Evolutionary conservation across 2,888 invertebrate genomes (phyloP), one percentile per base, ranked within the genome.

Genomic region (Leptogaster cylindrica): DNA sequence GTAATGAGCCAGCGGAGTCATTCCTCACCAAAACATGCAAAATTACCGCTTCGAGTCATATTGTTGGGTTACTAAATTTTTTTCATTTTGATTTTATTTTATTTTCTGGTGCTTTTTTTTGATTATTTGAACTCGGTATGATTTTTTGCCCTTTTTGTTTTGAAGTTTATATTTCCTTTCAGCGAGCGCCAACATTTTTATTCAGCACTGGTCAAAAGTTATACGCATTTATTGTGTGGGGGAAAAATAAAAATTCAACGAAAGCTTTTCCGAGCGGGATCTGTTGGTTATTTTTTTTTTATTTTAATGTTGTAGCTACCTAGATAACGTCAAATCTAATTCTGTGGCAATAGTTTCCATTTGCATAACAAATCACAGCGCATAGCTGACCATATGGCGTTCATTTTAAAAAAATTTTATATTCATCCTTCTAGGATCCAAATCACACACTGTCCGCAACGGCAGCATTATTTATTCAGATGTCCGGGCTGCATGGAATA

Each of bases 91-190:
- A 16, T 31, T 52, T 28, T 31, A 7, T 31, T 25, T 46, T 16
- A 8, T 46, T 55, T 31, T 33, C 18, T 6, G 10, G n/a, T 8
- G 8, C 18, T 23, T 55, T 61, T 39, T 41, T n/a, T n/a, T n/a
- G n/a, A n/a, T n/a, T n/a, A n/a, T n/a, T n/a, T n/a, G n/a, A n/a
- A n/a, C n/a, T n/a, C n/a, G n/a, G n/a, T n/a, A n/a, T n/a, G n/a
- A n/a, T n/a, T n/a, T n/a, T n/a, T n/a, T 25, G 18, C 44, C 18
- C 61, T 44, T 28, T 61, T 41, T 61, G 61, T n/a, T n/a, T n/a
- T 44, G 44, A 61, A 39, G 41, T 61, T 61, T 44, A 61, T 61
- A 61, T 61, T 44, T 44, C 61, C 61, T 61, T 61, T 61, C 44
- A 61, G 28, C n/a, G n/a, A n/a, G n/a, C 61, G 61, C 44, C 61